A percentile compares a stretch with the other conserved stretches of the same genome.
Evolutionary conservation across 2,113 vertebrate species (phyloP).

Genomic region (Micronisus gabar): DNA sequence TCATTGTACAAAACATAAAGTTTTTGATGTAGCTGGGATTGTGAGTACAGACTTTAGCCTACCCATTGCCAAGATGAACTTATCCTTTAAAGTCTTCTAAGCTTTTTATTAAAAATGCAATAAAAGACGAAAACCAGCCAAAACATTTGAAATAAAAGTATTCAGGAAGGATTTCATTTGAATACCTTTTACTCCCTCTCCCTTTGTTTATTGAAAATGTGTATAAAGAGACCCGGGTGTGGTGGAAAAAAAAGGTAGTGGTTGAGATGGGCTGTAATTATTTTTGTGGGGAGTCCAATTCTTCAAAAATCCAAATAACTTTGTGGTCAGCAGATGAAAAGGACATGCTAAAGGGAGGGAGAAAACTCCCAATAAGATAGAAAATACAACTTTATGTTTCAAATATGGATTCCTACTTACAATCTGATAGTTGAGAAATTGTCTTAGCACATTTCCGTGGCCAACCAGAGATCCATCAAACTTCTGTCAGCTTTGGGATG

Average conservation of each 20-base stretch:
- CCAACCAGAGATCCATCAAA: not conserved
- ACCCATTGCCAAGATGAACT: not conserved
- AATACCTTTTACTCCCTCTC: not conserved
- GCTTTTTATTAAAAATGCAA: conserved; percentile 37
- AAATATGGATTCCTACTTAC: not conserved
- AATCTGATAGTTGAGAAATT: not conserved
- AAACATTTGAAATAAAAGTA: conserved; percentile 26
- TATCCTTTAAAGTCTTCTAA: conserved; percentile 1
- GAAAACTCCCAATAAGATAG: not conserved
- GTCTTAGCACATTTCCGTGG: not conserved
- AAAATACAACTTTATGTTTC: not conserved
- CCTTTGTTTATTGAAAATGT: not conserved
- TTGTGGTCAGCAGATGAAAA: not conserved
- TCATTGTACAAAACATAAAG: not conserved
- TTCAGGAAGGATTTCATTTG: conserved; percentile 14
- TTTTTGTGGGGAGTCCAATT: not conserved
- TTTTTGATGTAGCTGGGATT: not conserved
- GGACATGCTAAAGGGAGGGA: not conserved
- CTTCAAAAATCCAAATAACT: not conserved
- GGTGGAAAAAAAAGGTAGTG: not conserved
- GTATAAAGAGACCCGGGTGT: not conserved
- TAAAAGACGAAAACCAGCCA: conserved; percentile 34
- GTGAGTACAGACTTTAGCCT: not conserved
- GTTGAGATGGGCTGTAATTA: not conserved
- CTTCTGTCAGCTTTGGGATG: not conserved